A percentile compares a stretch with the other conserved stretches of the same genome.
These are phyloP conservation scores for Acanthurus leucopareius DNA, from an alignment of 2,797 vertebrate species.

Conservation along the genomic window DNA sequence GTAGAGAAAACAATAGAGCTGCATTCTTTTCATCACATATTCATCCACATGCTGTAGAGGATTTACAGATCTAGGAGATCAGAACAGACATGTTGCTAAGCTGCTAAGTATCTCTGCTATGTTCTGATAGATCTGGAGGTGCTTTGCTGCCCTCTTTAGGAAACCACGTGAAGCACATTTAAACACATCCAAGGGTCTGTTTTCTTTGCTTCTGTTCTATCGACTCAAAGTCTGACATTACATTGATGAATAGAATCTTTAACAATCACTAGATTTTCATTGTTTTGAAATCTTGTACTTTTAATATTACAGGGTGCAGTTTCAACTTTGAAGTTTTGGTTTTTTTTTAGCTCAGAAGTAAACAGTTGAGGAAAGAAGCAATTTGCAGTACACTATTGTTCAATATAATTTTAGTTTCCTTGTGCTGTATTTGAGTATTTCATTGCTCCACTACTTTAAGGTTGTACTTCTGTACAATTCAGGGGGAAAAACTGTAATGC, in stretches of 20 bases:
- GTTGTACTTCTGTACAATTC: neutral
- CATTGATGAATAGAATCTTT: neutral
- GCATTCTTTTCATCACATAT: neutral
- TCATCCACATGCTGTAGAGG: conserved; percentile 21
- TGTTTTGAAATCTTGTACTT: no score
- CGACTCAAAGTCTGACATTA: neutral
- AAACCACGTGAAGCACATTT: conserved; percentile 8
- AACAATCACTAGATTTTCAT: neutral
- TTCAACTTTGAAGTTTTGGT: neutral
- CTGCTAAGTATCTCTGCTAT: neutral
- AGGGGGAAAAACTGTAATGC: neutral
- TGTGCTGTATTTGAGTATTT: conserved; percentile 1
- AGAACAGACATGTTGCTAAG: conserved; percentile 17
- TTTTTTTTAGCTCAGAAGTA: no score
- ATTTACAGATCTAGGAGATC: conserved; percentile 32
- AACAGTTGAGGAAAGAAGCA: neutral
- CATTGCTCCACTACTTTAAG: neutral
- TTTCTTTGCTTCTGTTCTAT: neutral
- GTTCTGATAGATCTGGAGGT: neutral
- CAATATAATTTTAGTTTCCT: neutral
- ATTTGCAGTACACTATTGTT: neutral
- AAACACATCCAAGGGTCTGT: neutral
- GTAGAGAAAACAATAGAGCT: neutral
- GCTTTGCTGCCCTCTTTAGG: conserved; percentile 66
- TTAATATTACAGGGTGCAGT: neutral